Base-by-base conservation (phyloP, 2,113 vertebrate species). In the Thunnus thynnus region DNA sequence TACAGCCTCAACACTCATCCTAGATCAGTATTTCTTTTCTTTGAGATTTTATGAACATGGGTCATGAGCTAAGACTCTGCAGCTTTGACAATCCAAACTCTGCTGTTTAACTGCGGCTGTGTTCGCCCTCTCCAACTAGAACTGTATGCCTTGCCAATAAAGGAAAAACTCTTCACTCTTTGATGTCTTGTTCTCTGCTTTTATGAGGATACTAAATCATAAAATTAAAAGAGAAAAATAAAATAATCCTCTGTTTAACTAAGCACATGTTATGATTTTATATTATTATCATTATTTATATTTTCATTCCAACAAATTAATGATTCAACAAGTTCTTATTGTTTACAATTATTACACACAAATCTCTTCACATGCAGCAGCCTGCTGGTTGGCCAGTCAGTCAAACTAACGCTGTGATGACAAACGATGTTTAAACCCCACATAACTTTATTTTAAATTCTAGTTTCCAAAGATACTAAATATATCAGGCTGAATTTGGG, bases 11-110 rank as follows among this genome's bases (percentile, higher is more conserved):
- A 74, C 48, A 62, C 69, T 83, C 76, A 58, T 75, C 57, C 18
- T 51, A 62, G 67, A 74, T 83, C 73, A 67, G 68, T 78, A 44
- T 80, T 75, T 84, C 55, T 86, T 56, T 81, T 82, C 56, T 76
- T 79, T 61, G 54, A 83, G 63, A 67, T 76, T 80, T 83, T 81
- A 72, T 79, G 44, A 67, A 85, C 63, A 71, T 82, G 50, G 67
- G 58, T 83, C 75, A 70, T 79, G 47, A 86, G 85, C 72, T 74
- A 68, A 79, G 69, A 87, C 78, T 71, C 84, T 89, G 68, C 92
- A 93, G 91, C 88, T 92, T 86, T 91, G 94, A 95, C 95, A 94
- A 94, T 95, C 93, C 74, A 89, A 87, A 91, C 84, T 84, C 71
- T 87, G 89, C 88, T 90, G 84, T 94, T 92, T 89, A 90, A 93